A percentile compares a stretch with the other conserved stretches of the same genome.
phyloP scores from a whole-genome alignment of 2,113 vertebrate species.

The Heterotilapia buettikoferi region DNA sequence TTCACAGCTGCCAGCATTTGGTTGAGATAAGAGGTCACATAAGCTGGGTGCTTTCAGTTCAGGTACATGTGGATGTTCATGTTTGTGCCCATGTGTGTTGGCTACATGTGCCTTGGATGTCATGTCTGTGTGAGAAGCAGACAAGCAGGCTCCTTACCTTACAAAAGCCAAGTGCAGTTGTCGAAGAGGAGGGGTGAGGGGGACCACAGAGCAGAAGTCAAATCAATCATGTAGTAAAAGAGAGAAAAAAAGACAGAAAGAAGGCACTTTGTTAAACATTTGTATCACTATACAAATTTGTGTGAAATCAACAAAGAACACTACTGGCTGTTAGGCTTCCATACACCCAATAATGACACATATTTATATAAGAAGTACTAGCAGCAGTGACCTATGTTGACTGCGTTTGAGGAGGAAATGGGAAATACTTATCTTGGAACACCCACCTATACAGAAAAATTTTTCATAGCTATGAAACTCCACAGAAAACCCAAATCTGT shows the following conservation, averaged over 20 bases:
- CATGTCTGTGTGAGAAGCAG: conserved; percentile 45
- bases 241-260: conserved; percentile 61
- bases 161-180: conserved; percentile 87
- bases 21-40: conserved; percentile 46
- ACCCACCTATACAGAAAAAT: fast-evolving
- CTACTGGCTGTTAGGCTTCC: background rate
- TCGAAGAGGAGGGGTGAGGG: conserved; percentile 17
- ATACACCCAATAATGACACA: background rate
- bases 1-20: background rate
- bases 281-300: background rate
- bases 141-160: conserved; percentile 98
- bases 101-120: conserved; percentile 30
- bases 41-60: conserved; percentile 41
- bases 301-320: background rate
- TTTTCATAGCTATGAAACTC: background rate
- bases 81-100: conserved; percentile 1
- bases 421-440: background rate
- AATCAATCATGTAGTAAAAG: background rate
- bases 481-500: background rate
- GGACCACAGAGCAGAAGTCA: conserved; percentile 26
- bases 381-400: background rate
- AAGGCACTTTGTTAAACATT: conserved; percentile 93
- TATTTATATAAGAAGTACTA: background rate
- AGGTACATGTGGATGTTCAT: conserved; percentile 11
- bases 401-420: background rate